Base-by-base conservation (phyloP, 2,888 invertebrate species). In the Lepidochrysops patricia region DNA sequence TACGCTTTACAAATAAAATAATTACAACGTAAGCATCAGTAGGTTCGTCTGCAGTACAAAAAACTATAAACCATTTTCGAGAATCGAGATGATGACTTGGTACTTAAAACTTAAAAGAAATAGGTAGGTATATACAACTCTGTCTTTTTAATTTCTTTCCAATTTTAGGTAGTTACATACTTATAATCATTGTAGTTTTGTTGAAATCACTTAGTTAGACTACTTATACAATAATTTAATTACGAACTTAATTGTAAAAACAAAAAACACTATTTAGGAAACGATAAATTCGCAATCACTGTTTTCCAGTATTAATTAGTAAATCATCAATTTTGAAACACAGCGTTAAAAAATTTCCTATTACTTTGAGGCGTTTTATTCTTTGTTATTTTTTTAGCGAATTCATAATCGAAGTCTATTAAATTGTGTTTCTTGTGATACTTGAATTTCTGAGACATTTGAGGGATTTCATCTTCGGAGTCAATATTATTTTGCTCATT, bases 341-440 rank as follows among this genome's bases (percentile, higher is more conserved):
- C 59, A 4, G 56, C 15, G 35, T 59, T 59, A 4, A 13, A 37
- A 63, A 52, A 63, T 67, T 2, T 72, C 64, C 19, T 72, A 19
- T 23, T 19, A 70, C 15, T 61, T 61, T 27, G 19, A 1, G 12
- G 59, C 63, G 12, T 13, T 35, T 23, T 67, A 61, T n/a, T 57
- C 15, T 43, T 37, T 4, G 43, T 43, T 43, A 43, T 43, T 43
- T 43, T 23, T 19, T 43, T 43, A 3, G 43, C 19, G 19, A 43
- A 12, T 23, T 43, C 43, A 19, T 43, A 43, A 43, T 43, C 43
- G 9, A 43, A 43, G 23, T 43, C 43, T 9, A 43, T 43, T 7
- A 43, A 43, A 43, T 43, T 43, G 4, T 43, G 19, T 43, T 19
- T 43, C 19, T 43, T 43, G 12, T 43, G 6, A 19, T 43, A 43